A percentile compares a stretch with the other conserved stretches of the same genome.
phyloP scores from a whole-genome alignment of 1,140 invertebrate genomes.

The Notospermus geniculatus region DNA sequence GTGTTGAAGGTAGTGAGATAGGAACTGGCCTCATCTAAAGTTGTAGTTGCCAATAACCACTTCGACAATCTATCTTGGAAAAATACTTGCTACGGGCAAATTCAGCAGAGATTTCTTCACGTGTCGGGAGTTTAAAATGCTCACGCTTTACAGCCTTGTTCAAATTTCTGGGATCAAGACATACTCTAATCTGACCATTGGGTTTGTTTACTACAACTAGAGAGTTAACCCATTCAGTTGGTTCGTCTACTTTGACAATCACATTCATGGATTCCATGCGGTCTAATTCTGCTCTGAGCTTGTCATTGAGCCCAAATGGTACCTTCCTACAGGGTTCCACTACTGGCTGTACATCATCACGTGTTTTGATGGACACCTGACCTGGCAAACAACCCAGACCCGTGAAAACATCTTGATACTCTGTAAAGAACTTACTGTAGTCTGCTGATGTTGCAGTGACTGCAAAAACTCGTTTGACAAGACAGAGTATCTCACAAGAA shows the following conservation, averaged over 20 bases:
- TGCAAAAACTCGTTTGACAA: neutral
- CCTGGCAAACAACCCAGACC: slow-evolving; percentile 24
- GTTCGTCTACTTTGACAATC: slow-evolving; percentile 24
- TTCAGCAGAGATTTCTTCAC: too few relatives aligned
- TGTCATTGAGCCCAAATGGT: slow-evolving; percentile 36
- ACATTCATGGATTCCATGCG: slow-evolving; percentile 27
- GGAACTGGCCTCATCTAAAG: too few relatives aligned
- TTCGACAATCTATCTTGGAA: too few relatives aligned
- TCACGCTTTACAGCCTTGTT: neutral
- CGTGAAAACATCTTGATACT: slow-evolving; percentile 22
- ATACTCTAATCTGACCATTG: neutral
- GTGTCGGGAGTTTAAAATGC: neutral
- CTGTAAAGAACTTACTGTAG: neutral
- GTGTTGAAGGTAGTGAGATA: slow-evolving; percentile 15
- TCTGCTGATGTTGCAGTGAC: neutral
- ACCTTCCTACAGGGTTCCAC: slow-evolving; percentile 36
- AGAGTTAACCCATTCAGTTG: neutral
- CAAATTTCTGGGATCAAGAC: neutral
- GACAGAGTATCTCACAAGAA: neutral
- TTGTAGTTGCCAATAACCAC: too few relatives aligned
- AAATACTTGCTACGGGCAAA: too few relatives aligned
- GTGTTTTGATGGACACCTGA: slow-evolving; percentile 30
- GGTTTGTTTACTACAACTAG: neutral
- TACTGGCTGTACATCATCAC: slow-evolving; percentile 20
- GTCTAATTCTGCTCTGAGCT: slow-evolving; percentile 28